Base-by-base conservation (phyloP, 2,797 vertebrate species). In the Pelodytes ibericus region DNA sequence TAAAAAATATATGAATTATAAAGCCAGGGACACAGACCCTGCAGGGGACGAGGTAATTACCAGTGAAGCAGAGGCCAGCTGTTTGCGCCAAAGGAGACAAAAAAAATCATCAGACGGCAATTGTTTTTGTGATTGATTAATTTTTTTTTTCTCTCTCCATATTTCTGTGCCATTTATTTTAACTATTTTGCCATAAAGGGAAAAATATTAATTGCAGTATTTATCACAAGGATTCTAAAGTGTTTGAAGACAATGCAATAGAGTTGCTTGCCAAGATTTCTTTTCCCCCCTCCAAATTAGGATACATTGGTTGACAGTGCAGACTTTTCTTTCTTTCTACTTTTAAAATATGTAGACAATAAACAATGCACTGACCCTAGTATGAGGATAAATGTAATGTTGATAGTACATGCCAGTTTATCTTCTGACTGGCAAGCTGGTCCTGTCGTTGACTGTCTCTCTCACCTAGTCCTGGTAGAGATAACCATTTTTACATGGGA, bases 1-100 rank as follows among this genome's bases (percentile, higher is more conserved):
- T n/a, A n/a, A 80, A 75, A 66, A 67, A 72, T 68, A 64, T 72
- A 68, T 57, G 69, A 80, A 69, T 76, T 63, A n/a, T 68, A 67
- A 58, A 22, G 15, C 22, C 22, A 60, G 39, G 58, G 57, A 58
- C 65, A 53, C 36, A 25, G 72, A 57, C 30, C 58, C 74, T 56
- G 63, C 33, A 68, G 74, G 69, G 27, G 58, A 61, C 30, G 3
- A 62, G 70, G 39, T 76, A 80, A 76, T 72, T 66, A 63, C 44
- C 64, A 75, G 56, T 72, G 62, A 72, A 62, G n/a, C 59, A 27
- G 27, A 68, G 79, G 73, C 59, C 69, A 76, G 74, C 53, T 44
- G 27, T 67, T 47, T 76, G 63, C 62, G 49, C 58, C 69, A 69
- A 24, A 53, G 30, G 57, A 72, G 57, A 27, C 39, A 36, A 68